These are phyloP conservation scores for Wiebesia pumilae DNA, from an alignment of 1,140 invertebrate species.

Conservation along the genomic window DNA sequence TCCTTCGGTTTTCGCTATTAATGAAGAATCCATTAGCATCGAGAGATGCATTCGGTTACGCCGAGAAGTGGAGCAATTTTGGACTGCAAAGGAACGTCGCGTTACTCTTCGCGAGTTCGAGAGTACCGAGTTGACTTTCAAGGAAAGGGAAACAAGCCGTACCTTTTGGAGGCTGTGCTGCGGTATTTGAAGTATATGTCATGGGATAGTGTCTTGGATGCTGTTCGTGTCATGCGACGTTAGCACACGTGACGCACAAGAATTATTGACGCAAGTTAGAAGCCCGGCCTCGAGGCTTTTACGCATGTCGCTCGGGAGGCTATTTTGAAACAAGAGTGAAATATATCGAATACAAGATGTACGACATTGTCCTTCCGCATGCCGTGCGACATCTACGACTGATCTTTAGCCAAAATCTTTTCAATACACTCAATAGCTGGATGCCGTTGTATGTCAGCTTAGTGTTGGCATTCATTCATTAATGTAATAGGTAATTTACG, in stretches of 20 bases:
- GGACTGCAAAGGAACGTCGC: too few species aligned
- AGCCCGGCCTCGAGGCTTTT: neutral
- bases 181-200: neutral
- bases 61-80: too few species aligned
- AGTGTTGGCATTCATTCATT: neutral
- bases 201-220: neutral
- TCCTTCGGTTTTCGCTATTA: too few species aligned
- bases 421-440: neutral
- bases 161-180: neutral
- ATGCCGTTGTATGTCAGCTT: neutral
- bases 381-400: neutral
- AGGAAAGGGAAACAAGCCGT: neutral
- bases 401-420: constrained; percentile 10
- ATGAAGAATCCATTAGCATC: too few species aligned
- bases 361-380: neutral
- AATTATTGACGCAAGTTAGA: constrained; percentile 17
- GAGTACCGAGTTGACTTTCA: neutral
- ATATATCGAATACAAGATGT: neutral
- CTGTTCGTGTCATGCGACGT: neutral
- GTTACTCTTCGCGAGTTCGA: neutral
- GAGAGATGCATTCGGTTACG: too few species aligned
- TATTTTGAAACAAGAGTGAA: constrained; percentile 14
- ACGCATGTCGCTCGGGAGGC: neutral
- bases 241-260: neutral
- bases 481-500: neutral